Percentiles rank a stretch among this genome's conserved stretches.
phyloP scores from a whole-genome alignment of 2,888 invertebrate species.

The Merodon equestris region DNA sequence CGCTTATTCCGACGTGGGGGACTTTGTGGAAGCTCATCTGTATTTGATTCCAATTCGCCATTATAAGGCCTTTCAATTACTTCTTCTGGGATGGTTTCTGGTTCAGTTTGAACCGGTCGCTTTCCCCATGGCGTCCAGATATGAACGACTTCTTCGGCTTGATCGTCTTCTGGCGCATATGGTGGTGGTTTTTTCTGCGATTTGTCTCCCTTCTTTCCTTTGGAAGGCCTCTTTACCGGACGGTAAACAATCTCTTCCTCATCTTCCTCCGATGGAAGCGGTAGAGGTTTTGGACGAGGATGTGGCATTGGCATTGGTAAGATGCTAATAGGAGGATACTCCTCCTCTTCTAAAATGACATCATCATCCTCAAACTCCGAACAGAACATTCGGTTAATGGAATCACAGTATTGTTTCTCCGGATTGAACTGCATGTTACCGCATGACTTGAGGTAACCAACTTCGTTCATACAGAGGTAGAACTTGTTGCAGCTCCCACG shows the following conservation, averaged over 20 bases:
- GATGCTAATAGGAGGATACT: not conserved
- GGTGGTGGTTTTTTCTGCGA: not conserved
- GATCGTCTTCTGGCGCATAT: not conserved
- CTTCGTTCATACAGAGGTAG: slow-evolving; percentile 36
- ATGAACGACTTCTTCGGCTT: not conserved
- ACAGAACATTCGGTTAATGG: slow-evolving; percentile 36
- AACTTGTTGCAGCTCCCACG: slow-evolving; percentile 53
- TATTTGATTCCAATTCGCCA: not conserved
- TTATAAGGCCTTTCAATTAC: not conserved
- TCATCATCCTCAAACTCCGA: slow-evolving; percentile 18
- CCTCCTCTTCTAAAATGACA: slow-evolving; percentile 26
- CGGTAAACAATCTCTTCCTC: not conserved
- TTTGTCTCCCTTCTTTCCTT: not conserved
- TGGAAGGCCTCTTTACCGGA: not conserved
- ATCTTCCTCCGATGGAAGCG: slow-evolving; percentile 10
- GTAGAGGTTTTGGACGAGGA: slow-evolving; percentile 12
- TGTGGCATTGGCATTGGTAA: slow-evolving; percentile 11
- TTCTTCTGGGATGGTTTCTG: not conserved
- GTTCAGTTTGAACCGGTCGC: not conserved
- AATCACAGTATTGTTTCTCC: slow-evolving; percentile 33
- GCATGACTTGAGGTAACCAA: slow-evolving; percentile 53
- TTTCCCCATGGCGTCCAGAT: not conserved
- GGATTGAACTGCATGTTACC: slow-evolving; percentile 45
- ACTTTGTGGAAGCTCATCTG: not conserved
- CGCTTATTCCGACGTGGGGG: not conserved